Percentiles rank a stretch among this genome's conserved stretches.
Evolutionary conservation across 2,113 vertebrate species (phyloP).

Genomic region (Hippoglossus stenolepis): DNA sequence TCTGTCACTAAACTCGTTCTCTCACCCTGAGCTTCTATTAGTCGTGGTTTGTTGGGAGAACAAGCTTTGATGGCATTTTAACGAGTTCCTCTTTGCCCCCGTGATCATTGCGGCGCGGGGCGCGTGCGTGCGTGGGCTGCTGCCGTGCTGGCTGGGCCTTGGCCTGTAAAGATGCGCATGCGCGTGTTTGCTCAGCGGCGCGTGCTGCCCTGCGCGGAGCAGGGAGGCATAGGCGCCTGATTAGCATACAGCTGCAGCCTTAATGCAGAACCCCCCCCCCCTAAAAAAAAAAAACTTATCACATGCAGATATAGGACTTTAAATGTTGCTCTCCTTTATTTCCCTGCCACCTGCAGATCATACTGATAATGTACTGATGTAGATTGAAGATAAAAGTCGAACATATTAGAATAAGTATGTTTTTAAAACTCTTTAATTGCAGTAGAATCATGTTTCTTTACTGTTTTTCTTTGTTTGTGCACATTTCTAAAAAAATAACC

Average conservation of each 20-base stretch:
- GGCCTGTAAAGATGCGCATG: constrained; percentile 67
- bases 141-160: constrained; percentile 11
- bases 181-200: constrained; percentile 90
- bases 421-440: background rate
- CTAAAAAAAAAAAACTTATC: constrained; percentile 60
- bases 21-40: constrained; percentile 33
- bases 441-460: too few species aligned
- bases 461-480: too few species aligned
- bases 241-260: constrained; percentile 94
- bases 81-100: constrained; percentile 78
- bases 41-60: constrained; percentile 62
- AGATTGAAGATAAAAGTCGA: background rate
- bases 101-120: constrained; percentile 50
- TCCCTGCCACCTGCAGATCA: background rate
- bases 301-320: constrained; percentile 25
- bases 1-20: background rate
- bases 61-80: constrained; percentile 83
- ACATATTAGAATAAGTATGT: background rate
- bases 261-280: constrained; percentile 53
- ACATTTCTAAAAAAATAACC: background rate
- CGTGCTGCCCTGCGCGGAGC: constrained; percentile 80
- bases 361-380: background rate
- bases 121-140: constrained; percentile 72
- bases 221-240: constrained; percentile 82
- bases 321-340: background rate